Conservation (phyloP, 2,797 vertebrate genomes). For the Fratercula arctica region DNA sequence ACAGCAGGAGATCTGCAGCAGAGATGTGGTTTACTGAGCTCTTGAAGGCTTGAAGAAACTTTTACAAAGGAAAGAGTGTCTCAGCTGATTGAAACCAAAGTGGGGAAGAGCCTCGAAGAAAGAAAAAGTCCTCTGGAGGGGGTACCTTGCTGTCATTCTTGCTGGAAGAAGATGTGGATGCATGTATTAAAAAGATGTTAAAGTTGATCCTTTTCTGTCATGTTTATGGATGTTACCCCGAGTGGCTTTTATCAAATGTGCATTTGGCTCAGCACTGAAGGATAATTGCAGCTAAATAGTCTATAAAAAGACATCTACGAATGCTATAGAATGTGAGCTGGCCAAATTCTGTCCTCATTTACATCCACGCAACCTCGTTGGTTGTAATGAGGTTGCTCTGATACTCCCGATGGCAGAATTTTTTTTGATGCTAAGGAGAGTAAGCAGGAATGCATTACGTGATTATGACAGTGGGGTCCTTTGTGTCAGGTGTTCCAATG, state of each 20-base stretch:
- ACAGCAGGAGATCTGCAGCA: neutral
- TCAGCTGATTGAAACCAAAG: neutral
- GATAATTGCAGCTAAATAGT: slow-evolving; percentile 47
- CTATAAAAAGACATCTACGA: slow-evolving; percentile 36
- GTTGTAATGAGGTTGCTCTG: neutral
- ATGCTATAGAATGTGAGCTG: neutral
- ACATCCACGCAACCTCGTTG: neutral
- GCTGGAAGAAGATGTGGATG: neutral
- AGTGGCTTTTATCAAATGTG: slow-evolving; percentile 16
- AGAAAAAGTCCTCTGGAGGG: neutral
- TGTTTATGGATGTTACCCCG: slow-evolving; percentile 17
- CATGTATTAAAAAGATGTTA: neutral
- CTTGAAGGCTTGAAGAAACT: neutral
- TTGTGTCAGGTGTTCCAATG: neutral
- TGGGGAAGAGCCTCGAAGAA: neutral
- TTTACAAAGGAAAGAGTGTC: neutral
- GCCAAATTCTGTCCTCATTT: slow-evolving; percentile 7
- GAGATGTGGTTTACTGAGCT: neutral
- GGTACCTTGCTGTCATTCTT: neutral
- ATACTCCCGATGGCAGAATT: neutral
- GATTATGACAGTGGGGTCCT: neutral
- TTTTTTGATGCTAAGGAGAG: neutral
- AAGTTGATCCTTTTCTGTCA: slow-evolving; percentile 1
- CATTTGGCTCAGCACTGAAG: slow-evolving; percentile 36
- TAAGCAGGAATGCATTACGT: neutral